Conservation (phyloP, 2,888 invertebrate genomes). For the Adelognathus sp. region DNA sequence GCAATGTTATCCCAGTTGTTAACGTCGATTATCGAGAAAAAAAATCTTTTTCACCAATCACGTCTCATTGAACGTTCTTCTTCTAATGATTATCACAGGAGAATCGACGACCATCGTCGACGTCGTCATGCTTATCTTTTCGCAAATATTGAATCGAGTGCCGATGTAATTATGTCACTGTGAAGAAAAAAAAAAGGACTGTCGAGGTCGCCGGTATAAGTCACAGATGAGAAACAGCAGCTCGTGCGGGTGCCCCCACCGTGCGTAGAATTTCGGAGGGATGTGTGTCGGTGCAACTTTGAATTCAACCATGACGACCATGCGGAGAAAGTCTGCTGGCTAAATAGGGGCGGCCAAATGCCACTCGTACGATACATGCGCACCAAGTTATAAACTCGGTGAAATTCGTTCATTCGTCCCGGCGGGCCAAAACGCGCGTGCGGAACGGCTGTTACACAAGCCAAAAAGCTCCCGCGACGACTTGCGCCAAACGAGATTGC, state of each 20-base stretch:
- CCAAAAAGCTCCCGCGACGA: constrained; percentile 17
- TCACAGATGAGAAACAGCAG: neutral
- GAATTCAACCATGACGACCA: constrained; percentile 9
- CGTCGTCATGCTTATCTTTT: neutral
- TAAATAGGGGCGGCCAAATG: constrained; percentile 59
- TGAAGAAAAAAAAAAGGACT: neutral
- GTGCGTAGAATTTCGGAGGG: constrained; percentile 18
- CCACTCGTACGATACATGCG: constrained; percentile 45
- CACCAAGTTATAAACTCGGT: constrained; percentile 36
- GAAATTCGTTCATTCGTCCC: constrained; percentile 53
- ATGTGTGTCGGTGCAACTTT: neutral
- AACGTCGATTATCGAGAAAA: neutral
- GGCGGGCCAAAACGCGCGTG: constrained; percentile 41
- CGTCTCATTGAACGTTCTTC: too few relatives aligned
- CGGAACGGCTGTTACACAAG: constrained; percentile 57
- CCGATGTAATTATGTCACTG: neutral
- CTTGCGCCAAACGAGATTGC: constrained; percentile 65
- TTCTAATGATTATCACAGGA: neutral
- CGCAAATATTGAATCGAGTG: neutral
- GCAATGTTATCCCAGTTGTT: neutral
- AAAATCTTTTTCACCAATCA: neutral
- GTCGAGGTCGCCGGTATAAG: neutral
- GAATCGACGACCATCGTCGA: neutral
- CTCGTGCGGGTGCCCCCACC: constrained; percentile 45
- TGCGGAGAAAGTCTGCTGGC: constrained; percentile 32